Evolutionary conservation across 1,140 invertebrate species (phyloP), one percentile per base, ranked within the genome.

Genomic region (fruit fly (Drosophila melanogaster)): DNA sequence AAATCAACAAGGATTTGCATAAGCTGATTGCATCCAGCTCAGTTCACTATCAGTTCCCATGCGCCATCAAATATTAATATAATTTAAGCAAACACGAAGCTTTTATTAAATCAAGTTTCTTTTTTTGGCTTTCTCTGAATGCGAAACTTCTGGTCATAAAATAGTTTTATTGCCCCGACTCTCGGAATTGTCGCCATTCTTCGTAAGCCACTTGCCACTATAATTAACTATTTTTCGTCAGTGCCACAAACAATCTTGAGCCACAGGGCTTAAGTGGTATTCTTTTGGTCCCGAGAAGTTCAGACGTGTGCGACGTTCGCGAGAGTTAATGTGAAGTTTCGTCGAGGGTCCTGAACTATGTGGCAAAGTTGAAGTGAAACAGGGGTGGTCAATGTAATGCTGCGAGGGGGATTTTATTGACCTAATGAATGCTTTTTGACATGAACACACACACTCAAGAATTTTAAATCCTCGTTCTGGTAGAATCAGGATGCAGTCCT

Each of bases 171-270:
- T 89, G 72, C 66, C 41, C 55, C 40, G 55, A 17, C 22, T 59
- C 19, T 57, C n/a, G 60, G 51, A 66, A 79, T 75, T 83, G 80
- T 79, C 64, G 57, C 65, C 56, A 66, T 61, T 72, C 60, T 79
- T 84, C 41, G 61, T 77, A 79, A 87, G 79, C 76, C 75, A 89
- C 83, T 87, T 87, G 84, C 57, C 81, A 64, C 60, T 76, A 81
- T 87, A 87, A 87, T 87, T 87, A 87, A 87, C 76, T 87, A 80
- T 87, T 86, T 80, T 81, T 87, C 69, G 53, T 79, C 74, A 75
- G 62, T 65, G 77, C 78, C 70, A 35, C 55, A 72, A 46, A 72
- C 40, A 61, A 64, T 74, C 49, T 74, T 24, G 44, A 60, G 54
- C 40, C 67, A 11, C 35, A n/a, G 30, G 35, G 53, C 69, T 72